Evolutionary conservation across 2,888 invertebrate species (phyloP), one percentile per base, ranked within the genome.

Genomic region (Trichacis sp.): DNA sequence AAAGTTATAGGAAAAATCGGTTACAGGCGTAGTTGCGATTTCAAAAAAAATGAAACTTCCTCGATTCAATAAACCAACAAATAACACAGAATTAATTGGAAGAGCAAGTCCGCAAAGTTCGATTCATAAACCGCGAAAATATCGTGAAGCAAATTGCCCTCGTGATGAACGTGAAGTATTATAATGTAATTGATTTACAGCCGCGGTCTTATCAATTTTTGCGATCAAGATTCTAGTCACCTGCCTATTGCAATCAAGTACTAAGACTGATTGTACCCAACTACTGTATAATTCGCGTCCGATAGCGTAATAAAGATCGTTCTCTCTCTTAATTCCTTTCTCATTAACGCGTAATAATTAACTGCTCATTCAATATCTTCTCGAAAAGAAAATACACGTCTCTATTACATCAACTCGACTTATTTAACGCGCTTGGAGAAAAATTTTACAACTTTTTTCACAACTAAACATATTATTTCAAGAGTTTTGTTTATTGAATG

Each of bases 201-300:
- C 33, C 9, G n/a, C 2, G 5, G 8, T 9, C 8, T 24, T 24
- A n/a, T 33, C 33, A 5, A 33, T 33, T n/a, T 33, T 33, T 33
- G 9, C 33, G 8, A 33, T 33, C 33, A 33, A 33, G 33, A 33
- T 33, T n/a, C 8, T 5, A 33, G 33, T 33, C 33, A 33, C 33
- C 33, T 33, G 33, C 9, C 33, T n/a, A 33, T 33, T 33, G 9
- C 11, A 33, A 33, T n/a, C 11, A 33, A 33, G 33, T 11, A 33
- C 33, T 33, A n/a, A 3, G 33, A n/a, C 33, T 33, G 33, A 33
- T 33, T 33, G 33, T n/a, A 33, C 33, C 33, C n/a, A 33, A 33
- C 33, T 33, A 33, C 33, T 33, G 33, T 33, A 33, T 33, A 33
- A 33, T 33, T n/a, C n/a, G 33, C n/a, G n/a, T 33, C n/a, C 33